Conservation (phyloP, 1,140 invertebrate species). For the Scylla paramamosain region DNA sequence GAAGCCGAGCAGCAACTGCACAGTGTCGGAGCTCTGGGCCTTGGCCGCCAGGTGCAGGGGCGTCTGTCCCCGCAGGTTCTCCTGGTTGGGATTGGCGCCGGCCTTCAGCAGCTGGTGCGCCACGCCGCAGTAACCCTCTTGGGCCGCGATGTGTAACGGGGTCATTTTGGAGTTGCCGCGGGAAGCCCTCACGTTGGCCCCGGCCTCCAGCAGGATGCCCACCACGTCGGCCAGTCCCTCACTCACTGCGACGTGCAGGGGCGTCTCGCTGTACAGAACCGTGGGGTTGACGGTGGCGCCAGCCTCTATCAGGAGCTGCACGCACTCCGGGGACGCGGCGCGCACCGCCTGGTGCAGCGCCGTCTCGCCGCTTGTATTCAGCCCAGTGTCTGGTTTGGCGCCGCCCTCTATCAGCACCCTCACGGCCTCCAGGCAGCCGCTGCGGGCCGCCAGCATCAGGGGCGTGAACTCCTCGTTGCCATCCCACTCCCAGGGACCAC, state of each 20-base stretch:
- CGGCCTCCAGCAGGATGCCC: conserved; percentile 85
- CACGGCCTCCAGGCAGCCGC: conserved; percentile 85
- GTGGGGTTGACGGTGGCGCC: conserved; percentile 86
- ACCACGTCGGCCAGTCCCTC: conserved; percentile 86
- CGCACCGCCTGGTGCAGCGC: conserved; percentile 89
- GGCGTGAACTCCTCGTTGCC: conserved; percentile 85
- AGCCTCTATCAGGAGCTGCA: conserved; percentile 85
- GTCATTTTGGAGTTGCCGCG: conserved; percentile 85
- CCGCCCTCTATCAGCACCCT: conserved; percentile 84
- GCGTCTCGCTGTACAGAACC: conserved; percentile 90
- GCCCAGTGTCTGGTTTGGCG: conserved; percentile 88
- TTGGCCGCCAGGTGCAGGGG: conserved; percentile 88
- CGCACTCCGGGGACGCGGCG: conserved; percentile 86
- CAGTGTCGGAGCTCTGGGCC: conserved; percentile 88
- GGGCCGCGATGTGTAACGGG: conserved; percentile 89
- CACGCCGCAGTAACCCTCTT: conserved; percentile 88
- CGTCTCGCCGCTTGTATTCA: conserved; percentile 85
- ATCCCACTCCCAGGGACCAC: conserved; percentile 84
- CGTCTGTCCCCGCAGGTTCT: conserved; percentile 88
- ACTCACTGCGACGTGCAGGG: conserved; percentile 89
- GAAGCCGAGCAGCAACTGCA: conserved; percentile 87
- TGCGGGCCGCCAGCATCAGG: conserved; percentile 88
- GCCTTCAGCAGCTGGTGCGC: conserved; percentile 87
- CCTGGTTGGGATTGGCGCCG: conserved; percentile 85
- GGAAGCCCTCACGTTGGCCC: conserved; percentile 88